phyloP scores from a whole-genome alignment of 2,888 invertebrate genomes.

The Morpho helenor region DNA sequence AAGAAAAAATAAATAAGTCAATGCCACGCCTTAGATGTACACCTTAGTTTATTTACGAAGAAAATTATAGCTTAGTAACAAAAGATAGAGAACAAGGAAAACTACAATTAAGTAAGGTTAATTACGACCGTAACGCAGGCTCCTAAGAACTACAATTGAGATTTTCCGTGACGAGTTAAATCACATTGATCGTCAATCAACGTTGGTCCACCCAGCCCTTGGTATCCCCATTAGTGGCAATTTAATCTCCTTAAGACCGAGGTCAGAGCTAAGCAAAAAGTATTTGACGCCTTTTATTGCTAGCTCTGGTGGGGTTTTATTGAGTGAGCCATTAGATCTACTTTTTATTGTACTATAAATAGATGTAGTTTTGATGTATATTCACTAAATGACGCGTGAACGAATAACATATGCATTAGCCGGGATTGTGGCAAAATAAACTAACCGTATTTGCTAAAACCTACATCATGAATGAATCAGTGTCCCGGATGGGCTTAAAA shows the following conservation, averaged over 20 bases:
- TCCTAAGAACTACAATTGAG: neutral
- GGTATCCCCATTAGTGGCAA: slow-evolving; percentile 25
- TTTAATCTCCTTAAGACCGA: slow-evolving; percentile 26
- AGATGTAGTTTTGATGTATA: neutral
- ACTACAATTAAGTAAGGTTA: too few species aligned
- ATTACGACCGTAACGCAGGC: too few species aligned
- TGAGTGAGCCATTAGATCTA: neutral
- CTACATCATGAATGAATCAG: too few species aligned
- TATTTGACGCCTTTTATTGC: slow-evolving; percentile 16
- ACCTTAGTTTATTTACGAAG: too few species aligned
- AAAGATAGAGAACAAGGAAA: too few species aligned
- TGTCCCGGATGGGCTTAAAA: too few species aligned
- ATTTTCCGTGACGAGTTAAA: slow-evolving; percentile 17
- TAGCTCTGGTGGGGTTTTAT: slow-evolving; percentile 3
- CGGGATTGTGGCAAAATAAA: too few species aligned
- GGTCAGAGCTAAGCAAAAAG: slow-evolving; percentile 21
- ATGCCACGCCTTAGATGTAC: too few species aligned
- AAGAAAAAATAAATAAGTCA: too few species aligned
- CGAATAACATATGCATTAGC: too few species aligned
- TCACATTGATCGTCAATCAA: slow-evolving; percentile 27
- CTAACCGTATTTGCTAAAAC: too few species aligned
- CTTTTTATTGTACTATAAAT: slow-evolving; percentile 10
- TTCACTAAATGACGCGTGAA: neutral
- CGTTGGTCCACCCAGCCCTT: slow-evolving; percentile 19
- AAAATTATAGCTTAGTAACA: too few species aligned